These are phyloP conservation scores for Cherax quadricarinatus DNA, from an alignment of 1,140 invertebrate genomes.

Conservation along the genomic window DNA sequence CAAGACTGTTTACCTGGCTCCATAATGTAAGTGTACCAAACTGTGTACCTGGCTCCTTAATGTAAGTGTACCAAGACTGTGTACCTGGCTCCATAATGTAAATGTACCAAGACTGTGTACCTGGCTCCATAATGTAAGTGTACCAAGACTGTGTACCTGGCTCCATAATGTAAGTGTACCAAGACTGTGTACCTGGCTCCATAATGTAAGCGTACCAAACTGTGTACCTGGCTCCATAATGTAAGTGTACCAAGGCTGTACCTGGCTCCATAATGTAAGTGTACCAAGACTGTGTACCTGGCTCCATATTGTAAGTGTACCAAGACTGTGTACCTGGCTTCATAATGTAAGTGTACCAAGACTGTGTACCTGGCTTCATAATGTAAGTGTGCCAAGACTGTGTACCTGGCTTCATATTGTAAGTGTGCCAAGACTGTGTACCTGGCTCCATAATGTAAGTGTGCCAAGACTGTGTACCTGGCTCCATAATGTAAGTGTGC, in stretches of 20 bases:
- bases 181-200: constrained; percentile 48
- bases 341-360: constrained; percentile 38
- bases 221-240: constrained; percentile 51
- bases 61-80: constrained; percentile 17
- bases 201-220: constrained; percentile 33
- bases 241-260: constrained; percentile 26
- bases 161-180: constrained; percentile 37
- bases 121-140: constrained; percentile 48
- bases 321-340: constrained; percentile 38
- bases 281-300: constrained; percentile 14
- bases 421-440: constrained; percentile 1
- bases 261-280: constrained; percentile 52
- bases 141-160: constrained; percentile 33
- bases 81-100: constrained; percentile 50
- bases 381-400: constrained; percentile 19
- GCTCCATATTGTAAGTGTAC: constrained; percentile 39
- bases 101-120: constrained; percentile 11
- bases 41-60: constrained; percentile 52
- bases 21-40: constrained; percentile 38
- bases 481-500: constrained; percentile 39
- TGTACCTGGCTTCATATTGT: constrained; percentile 50
- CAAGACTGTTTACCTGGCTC: constrained; percentile 45
- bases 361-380: constrained; percentile 50
- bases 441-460: constrained; percentile 52
- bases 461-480: constrained; percentile 4